Base-by-base conservation (phyloP, 1,140 invertebrate genomes). In the Apolygus lucorum region DNA sequence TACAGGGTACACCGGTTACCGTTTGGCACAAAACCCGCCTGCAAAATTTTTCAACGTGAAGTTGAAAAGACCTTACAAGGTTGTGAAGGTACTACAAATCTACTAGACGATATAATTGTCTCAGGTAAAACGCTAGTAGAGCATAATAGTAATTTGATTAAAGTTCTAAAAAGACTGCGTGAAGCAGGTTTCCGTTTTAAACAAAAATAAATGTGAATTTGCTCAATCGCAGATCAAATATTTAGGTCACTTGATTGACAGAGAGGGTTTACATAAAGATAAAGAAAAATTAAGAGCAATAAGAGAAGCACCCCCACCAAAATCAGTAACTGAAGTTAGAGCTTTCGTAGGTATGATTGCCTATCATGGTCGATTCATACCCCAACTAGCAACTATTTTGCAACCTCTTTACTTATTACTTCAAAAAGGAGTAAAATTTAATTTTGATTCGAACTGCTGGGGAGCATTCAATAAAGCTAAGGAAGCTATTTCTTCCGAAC, bases 341-440 rank as follows among this genome's bases (percentile, higher is more conserved):
- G 29, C 63, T 21, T 77, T 80, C 63, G 59, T 79, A 0, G 77
- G 78, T 2, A 73, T 79, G 69, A 70, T 72, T 11, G 72, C 74
- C 17, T 81, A 78, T 59, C 74, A 76, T 59, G 26, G 77, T 1
- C 68, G 72, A 28, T 79, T 79, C 71, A 75, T 81, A 8, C 68
- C 68, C 64, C 59, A 71, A 17, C 72, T 74, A 70, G 76, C 77
- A 0, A 64, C 25, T 27, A 24, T 64, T 24, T 64, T 64, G 63
- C 21, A 24, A 27, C 63, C 63, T 64, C 28, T 64, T n/a, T 64
- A 64, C 22, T 24, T 2, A 14, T 64, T 64, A 64, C 28, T 64
- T n/a, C 25, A 64, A 64, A 64, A 64, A 24, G 42, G 42, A 34
- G n/a, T 26, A 1, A 67, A 67, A 11, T 34, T 67, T 67, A 29